A percentile compares a stretch with the other conserved stretches of the same genome.
These are phyloP conservation scores for Hoplodrina ambigua DNA, from an alignment of 2,888 invertebrate genomes.

Conservation along the genomic window DNA sequence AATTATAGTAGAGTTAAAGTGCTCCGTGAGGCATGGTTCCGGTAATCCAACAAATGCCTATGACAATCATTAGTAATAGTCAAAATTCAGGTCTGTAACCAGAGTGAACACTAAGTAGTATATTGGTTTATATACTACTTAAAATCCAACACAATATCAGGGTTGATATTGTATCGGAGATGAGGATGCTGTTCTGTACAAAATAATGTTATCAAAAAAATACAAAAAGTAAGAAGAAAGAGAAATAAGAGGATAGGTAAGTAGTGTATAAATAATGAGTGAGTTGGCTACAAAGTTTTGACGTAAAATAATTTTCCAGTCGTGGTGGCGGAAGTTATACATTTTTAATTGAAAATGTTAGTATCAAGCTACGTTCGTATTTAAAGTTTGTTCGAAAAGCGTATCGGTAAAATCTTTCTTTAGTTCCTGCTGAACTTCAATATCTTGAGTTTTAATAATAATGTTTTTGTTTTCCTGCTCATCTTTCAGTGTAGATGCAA, in stretches of 20 bases:
- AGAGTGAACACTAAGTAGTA: too few species aligned
- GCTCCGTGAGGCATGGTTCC: constrained; percentile 15
- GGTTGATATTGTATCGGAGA: not conserved
- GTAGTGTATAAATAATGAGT: constrained; percentile 46
- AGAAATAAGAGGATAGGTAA: constrained; percentile 13
- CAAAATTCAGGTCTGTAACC: constrained; percentile 7
- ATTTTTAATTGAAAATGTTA: constrained; percentile 54
- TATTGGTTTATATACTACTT: not conserved
- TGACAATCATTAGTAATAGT: constrained; percentile 17
- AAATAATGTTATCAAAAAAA: not conserved
- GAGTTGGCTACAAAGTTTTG: constrained; percentile 38
- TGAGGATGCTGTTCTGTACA: not conserved
- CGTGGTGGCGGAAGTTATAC: constrained; percentile 36
- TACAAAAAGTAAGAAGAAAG: not conserved
- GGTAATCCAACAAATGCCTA: constrained; percentile 19
- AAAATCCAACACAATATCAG: too few species aligned
- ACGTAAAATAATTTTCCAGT: constrained; percentile 47
- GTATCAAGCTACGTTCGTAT: constrained; percentile 25
- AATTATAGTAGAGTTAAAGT: not conserved
- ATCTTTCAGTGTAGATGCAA: not conserved
- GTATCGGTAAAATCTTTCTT: constrained; percentile 40
- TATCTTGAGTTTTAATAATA: constrained; percentile 27
- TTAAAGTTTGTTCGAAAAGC: constrained; percentile 37
- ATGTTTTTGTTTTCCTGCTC: constrained; percentile 2
- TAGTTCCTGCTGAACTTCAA: constrained; percentile 21